Conservation (phyloP, 1,140 invertebrate species). For the Tetragonula clypearis region DNA sequence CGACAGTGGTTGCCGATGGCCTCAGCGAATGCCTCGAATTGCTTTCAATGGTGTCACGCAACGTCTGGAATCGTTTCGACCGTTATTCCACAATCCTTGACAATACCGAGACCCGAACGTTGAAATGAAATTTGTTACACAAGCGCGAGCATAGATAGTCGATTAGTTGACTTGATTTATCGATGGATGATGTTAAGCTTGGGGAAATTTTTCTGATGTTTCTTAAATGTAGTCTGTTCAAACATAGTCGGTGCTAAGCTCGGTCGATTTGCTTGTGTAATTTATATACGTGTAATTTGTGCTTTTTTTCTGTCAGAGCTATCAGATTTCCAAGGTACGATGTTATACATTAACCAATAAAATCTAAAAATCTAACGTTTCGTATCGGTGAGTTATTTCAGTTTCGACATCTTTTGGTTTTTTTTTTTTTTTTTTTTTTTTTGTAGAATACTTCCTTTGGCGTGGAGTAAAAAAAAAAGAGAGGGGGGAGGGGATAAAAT, state of each 20-base stretch:
- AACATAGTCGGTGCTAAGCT: too few species aligned
- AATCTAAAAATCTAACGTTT: not conserved
- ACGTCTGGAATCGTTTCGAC: not conserved
- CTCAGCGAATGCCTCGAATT: constrained; percentile 9
- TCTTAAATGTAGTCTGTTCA: too few species aligned
- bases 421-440: not conserved
- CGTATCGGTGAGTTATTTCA: not conserved
- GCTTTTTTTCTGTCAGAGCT: too few species aligned
- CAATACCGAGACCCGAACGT: not conserved
- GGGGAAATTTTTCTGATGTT: not conserved
- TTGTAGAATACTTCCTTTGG: not conserved
- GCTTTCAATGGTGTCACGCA: not conserved
- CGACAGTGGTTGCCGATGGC: not conserved
- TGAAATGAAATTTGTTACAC: not conserved
- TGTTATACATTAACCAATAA: too few species aligned
- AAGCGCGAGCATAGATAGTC: not conserved
- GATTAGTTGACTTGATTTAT: not conserved
- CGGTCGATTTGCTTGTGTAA: too few species aligned
- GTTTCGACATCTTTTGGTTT: too few species aligned
- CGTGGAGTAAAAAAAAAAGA: not conserved
- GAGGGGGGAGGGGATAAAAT: not conserved
- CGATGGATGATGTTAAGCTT: not conserved
- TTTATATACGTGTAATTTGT: too few species aligned
- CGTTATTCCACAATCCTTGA: not conserved
- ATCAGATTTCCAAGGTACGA: too few species aligned